Evolutionary conservation across 2,888 invertebrate species (phyloP).

Genomic region (Conomelus anceps): DNA sequence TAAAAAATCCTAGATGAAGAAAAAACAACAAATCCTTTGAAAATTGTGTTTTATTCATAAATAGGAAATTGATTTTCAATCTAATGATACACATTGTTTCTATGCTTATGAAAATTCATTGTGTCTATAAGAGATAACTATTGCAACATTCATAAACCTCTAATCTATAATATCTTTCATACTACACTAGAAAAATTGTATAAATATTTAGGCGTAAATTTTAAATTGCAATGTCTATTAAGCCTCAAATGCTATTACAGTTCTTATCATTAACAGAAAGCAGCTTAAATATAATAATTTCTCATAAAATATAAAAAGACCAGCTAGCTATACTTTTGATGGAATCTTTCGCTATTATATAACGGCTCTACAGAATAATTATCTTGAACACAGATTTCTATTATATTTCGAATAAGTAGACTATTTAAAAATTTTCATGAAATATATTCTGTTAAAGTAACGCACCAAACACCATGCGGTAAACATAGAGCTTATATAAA

Average conservation of each 20-base stretch:
- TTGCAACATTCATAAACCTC: not conserved
- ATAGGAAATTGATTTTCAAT: not conserved
- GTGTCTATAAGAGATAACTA: not conserved
- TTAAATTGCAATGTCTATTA: not conserved
- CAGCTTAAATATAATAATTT: not conserved
- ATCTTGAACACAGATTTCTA: not conserved
- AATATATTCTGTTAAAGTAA: not conserved
- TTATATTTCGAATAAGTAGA: not conserved
- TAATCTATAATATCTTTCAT: not conserved
- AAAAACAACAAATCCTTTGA: not conserved
- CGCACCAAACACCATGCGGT: not conserved
- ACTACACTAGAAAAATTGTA: not conserved
- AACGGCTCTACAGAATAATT: not conserved
- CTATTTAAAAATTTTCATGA: not conserved
- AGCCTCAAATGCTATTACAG: not conserved
- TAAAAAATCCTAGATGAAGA: no score
- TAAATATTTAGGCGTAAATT: not conserved
- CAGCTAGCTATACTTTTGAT: not conserved
- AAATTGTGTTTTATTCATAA: not conserved
- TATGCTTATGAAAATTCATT: not conserved
- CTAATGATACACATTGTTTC: not conserved
- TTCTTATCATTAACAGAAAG: not conserved
- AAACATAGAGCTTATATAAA: no score
- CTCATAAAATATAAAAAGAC: not conserved
- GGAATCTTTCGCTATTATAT: not conserved